Evolutionary conservation across 2,797 vertebrate genomes (phyloP).

Genomic region (Huso huso): DNA sequence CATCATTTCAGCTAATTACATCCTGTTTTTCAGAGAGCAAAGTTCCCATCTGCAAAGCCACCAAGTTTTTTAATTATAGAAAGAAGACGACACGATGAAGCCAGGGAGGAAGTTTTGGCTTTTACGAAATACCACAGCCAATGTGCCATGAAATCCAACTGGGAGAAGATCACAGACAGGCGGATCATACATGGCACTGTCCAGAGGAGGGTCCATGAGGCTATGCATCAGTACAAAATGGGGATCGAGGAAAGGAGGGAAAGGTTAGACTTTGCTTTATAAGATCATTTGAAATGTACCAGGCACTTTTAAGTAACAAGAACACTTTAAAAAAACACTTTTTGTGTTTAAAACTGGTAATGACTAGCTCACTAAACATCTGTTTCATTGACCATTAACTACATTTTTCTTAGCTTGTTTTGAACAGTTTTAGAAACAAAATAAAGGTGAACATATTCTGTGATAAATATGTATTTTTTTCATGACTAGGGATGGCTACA

Average conservation of each 20-base stretch:
- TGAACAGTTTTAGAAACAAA: too few relatives aligned
- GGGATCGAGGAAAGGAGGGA: slow-evolving; percentile 54
- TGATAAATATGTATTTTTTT: too few relatives aligned
- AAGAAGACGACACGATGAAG: slow-evolving; percentile 35
- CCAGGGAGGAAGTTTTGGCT: slow-evolving; percentile 34
- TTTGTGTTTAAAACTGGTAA: not conserved
- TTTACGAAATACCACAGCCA: slow-evolving; percentile 43
- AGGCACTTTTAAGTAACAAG: not conserved
- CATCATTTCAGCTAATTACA: not conserved
- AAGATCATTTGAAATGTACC: not conserved
- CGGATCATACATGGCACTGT: slow-evolving; percentile 39
- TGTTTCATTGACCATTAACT: too few relatives aligned
- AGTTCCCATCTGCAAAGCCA: slow-evolving; percentile 22
- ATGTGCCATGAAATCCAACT: slow-evolving; percentile 35
- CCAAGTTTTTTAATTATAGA: slow-evolving; percentile 33
- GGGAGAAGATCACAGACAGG: slow-evolving; percentile 47
- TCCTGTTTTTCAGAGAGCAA: slow-evolving; percentile 47
- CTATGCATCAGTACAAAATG: slow-evolving; percentile 46
- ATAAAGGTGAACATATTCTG: too few relatives aligned
- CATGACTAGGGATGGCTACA: too few relatives aligned
- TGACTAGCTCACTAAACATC: too few relatives aligned
- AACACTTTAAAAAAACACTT: too few relatives aligned
- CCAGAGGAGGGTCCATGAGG: slow-evolving; percentile 41
- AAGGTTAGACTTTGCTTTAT: slow-evolving; percentile 51
- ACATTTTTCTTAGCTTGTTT: too few relatives aligned